Base-by-base conservation (phyloP, 2,113 vertebrate species). In the Ammodytes marinus region DNA sequence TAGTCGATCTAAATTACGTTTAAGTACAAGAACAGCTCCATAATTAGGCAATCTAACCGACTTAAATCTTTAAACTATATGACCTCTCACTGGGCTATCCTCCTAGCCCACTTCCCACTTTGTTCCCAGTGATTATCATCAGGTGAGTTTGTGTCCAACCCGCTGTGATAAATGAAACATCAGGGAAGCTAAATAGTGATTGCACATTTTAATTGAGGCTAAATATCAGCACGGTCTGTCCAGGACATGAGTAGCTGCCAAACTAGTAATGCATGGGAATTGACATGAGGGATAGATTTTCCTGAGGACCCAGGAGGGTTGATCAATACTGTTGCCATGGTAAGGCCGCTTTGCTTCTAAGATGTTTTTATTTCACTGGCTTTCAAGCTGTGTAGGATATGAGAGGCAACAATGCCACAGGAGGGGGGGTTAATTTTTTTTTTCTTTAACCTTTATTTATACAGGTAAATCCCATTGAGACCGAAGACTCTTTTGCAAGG, bases 311-410 rank as follows among this genome's bases (percentile, higher is more conserved):
- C 89, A 78, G 71, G 86, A 90, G 90, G 69, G 79, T 84, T 93
- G 91, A 92, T 93, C 91, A 76, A 93, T 95, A 92, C 88, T 85
- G 93, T 95, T 94, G 86, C 92, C 88, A 94, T 94, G 92, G 93
- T 87, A 91, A 91, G 83, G 88, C 83, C 74, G 82, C 91, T 93
- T 92, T 92, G 88, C 88, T 79, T 84, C 88, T 90, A 89, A 91
- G 88, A 93, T 94, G 92, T 92, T 93, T 93, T 93, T 90, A 94
- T 94, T 93, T 91, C 78, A 49, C 82, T 64, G 74, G 79, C 91
- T 88, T 86, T 91, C 91, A 87, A 75, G 88, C 87, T 87, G 89
- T 59, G 88, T 85, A 89, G 81, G 74, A 90, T 90, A 92, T 86
- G 80, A 93, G 91, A 86, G 79, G 85, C 89, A 88, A 87, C 86